A percentile compares a stretch with the other conserved stretches of the same genome.
Evolutionary conservation across 35 echinoderm and acorn worm species (phyloP).

Genomic region (Heliocidaris tuberculata): DNA sequence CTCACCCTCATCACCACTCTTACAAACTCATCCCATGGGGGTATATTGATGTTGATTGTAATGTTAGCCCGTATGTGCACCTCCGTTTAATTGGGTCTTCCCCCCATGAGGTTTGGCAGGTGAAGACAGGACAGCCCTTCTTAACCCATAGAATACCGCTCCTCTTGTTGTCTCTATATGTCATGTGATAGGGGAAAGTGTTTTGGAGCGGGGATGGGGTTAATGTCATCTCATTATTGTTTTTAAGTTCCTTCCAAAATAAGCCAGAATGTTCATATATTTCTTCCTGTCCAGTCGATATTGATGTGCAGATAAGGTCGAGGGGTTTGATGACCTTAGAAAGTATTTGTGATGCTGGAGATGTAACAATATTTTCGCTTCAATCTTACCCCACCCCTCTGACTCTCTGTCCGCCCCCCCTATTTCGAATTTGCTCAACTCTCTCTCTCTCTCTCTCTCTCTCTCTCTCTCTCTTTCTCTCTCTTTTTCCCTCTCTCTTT

Average conservation of each 20-base stretch:
- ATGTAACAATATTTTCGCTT: neutral
- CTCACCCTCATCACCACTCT: neutral
- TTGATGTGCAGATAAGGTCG: neutral
- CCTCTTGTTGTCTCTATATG: neutral
- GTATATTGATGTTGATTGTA: neutral
- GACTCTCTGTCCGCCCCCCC: neutral
- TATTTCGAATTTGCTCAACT: neutral
- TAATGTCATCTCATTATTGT: neutral
- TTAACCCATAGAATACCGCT: neutral
- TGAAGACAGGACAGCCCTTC: neutral
- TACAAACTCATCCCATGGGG: neutral
- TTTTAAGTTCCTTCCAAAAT: neutral
- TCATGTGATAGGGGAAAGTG: neutral
- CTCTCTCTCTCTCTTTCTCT: neutral
- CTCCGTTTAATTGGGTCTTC: neutral
- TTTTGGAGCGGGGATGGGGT: neutral
- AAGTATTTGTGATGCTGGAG: neutral
- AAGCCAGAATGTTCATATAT: neutral
- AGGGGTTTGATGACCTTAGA: neutral
- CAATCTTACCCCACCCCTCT: neutral
- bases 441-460: neutral
- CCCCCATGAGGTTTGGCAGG: neutral
- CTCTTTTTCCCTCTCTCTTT: neutral
- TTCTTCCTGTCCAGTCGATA: neutral
- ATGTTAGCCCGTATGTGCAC: constrained; percentile 5